phyloP scores from a whole-genome alignment of 2,113 vertebrate species.

The Takifugu bimaculatus region DNA sequence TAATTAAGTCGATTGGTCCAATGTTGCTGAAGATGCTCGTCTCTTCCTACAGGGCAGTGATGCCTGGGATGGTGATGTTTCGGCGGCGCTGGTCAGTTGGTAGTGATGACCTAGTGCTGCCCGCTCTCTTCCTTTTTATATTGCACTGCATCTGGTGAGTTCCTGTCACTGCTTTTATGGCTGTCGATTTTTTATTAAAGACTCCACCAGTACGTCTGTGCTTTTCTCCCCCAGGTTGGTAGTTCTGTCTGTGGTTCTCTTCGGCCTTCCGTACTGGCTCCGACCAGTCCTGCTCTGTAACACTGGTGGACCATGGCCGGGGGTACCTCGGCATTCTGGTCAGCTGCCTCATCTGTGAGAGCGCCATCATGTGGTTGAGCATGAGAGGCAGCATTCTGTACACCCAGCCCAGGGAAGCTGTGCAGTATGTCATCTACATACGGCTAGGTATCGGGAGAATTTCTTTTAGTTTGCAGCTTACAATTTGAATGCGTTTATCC shows the following conservation, averaged over 20 bases:
- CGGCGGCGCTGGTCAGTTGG: constrained; percentile 99
- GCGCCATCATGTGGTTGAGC: constrained; percentile 99
- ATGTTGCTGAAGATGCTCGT: constrained; percentile 13
- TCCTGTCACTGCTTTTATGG: background rate
- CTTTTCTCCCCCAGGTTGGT: constrained; percentile 81
- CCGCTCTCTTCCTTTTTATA: constrained; percentile 95
- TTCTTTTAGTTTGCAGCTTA: constrained; percentile 1
- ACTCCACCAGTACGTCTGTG: background rate
- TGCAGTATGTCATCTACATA: constrained; percentile 98
- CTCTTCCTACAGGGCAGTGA: constrained; percentile 73
- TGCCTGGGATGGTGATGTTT: constrained; percentile 99
- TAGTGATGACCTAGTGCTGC: constrained; percentile 99
- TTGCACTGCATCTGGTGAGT: constrained; percentile 94
- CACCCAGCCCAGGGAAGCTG: constrained; percentile 95
- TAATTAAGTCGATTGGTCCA: background rate
- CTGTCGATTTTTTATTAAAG: background rate
- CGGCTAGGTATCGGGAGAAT: constrained; percentile 83
- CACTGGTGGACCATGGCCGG: constrained; percentile 95
- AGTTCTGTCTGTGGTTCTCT: constrained; percentile 97
- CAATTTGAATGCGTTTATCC: constrained; percentile 17
- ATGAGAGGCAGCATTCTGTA: constrained; percentile 98
- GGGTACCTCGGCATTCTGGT: constrained; percentile 97
- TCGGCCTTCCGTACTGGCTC: constrained; percentile 91
- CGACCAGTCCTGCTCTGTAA: constrained; percentile 89
- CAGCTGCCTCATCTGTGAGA: constrained; percentile 97